phyloP scores from a whole-genome alignment of 1,140 invertebrate genomes.

The Drosophila eugracilis region DNA sequence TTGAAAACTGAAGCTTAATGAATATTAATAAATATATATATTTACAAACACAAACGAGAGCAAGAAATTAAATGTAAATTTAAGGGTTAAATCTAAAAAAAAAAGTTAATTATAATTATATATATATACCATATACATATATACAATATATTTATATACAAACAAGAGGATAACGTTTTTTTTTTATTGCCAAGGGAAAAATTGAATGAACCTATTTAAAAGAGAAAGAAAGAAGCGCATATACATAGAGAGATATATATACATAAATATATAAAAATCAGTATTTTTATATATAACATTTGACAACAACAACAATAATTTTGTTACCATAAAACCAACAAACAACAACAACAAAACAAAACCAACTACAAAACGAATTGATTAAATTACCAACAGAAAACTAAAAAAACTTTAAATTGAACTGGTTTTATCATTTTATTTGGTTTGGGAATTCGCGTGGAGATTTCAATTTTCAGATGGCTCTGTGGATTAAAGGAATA shows the following conservation, averaged over 20 bases:
- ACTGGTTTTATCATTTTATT: conserved; percentile 38
- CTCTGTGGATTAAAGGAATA: background rate
- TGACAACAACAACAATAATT: conserved; percentile 36
- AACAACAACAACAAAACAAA: conserved; percentile 11
- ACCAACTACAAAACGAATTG: conserved; percentile 42
- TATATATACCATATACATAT: conserved; percentile 72
- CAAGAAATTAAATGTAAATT: conserved; percentile 40
- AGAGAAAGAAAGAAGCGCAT: too few relatives aligned
- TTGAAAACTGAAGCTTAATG: conserved; percentile 57
- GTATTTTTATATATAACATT: conserved; percentile 75
- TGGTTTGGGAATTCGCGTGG: conserved; percentile 1
- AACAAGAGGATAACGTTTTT: conserved; percentile 48
- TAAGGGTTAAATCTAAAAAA: conserved; percentile 39
- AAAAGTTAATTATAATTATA: conserved; percentile 49
- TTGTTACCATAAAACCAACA: conserved; percentile 28
- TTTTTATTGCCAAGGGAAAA: conserved; percentile 47
- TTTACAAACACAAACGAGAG: conserved; percentile 30
- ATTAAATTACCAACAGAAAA: conserved; percentile 56
- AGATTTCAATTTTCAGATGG: background rate
- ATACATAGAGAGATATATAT: conserved; percentile 30
- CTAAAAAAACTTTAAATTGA: conserved; percentile 59
- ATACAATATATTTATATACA: conserved; percentile 79
- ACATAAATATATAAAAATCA: conserved; percentile 40
- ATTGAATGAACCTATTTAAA: conserved; percentile 34
- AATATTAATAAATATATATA: conserved; percentile 47